Evolutionary conservation across 2,888 invertebrate species (phyloP), one percentile per base, ranked within the genome.

Genomic region (Agrotis exclamationis): DNA sequence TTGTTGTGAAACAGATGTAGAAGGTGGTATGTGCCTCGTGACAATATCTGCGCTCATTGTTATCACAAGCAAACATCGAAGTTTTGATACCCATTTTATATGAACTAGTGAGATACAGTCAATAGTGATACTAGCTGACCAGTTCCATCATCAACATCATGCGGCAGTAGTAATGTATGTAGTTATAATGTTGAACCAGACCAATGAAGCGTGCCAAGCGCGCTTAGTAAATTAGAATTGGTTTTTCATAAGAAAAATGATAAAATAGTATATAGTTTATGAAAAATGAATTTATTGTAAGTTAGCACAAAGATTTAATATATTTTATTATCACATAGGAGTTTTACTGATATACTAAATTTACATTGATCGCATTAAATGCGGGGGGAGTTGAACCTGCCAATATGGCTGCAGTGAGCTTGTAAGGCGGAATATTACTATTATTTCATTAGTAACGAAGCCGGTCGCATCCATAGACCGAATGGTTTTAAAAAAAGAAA

Each of bases 261-360:
- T 85, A 81, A 90, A 88, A 93, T 94, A 95, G 91, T 89, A 92
- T 93, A 95, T 96, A 95, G 94, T 95, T 93, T 94, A 95, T 94
- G 91, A 93, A 90, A 93, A 94, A 93, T 93, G 95, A 96, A 95
- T 96, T 95, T 96, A 96, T 95, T 93, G 94, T 96, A 96, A 96
- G 95, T 94, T 96, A 96, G 96, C 96, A 96, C 96, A 96, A 96
- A 96, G 96, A 96, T 95, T 95, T 96, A 96, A 96, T 96, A 96
- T 96, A 96, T 96, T 96, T 96, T 96, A 96, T 94, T 96, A 96
- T 95, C 93, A 93, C 91, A 93, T 95, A 95, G 94, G 94, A 93
- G 89, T 94, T 95, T 95, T 96, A 96, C 95, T 94, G 92, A 94
- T 94, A 94, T 93, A 95, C 92, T 92, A 94, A 95, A 94, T 94